These are phyloP conservation scores for Cepaea nemoralis DNA, from an alignment of 1,140 invertebrate species.

Conservation along the genomic window DNA sequence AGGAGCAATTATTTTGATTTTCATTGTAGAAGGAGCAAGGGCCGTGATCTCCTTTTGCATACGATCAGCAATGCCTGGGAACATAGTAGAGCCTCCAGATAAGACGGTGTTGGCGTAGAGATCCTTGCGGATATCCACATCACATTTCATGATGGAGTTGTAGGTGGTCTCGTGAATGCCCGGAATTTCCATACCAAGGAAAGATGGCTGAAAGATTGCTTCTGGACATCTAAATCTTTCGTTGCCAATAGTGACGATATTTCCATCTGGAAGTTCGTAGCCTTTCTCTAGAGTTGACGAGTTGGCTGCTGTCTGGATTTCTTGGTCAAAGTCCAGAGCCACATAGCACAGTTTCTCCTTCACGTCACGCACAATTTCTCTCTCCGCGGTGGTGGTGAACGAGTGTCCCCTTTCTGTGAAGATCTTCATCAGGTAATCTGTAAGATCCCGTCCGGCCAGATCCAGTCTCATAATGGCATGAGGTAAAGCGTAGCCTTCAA, in stretches of 20 bases:
- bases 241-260: conserved; percentile 63
- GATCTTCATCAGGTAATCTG: conserved; percentile 78
- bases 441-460: conserved; percentile 24
- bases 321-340: conserved; percentile 60
- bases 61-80: conserved; percentile 87
- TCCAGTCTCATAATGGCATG: conserved; percentile 28
- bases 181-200: conserved; percentile 61
- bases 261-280: conserved; percentile 73
- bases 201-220: conserved; percentile 80
- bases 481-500: conserved; percentile 21
- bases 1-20: conserved; percentile 68
- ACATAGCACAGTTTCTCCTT: conserved; percentile 29
- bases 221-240: conserved; percentile 65
- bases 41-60: conserved; percentile 79
- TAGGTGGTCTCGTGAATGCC: conserved; percentile 75
- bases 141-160: conserved; percentile 82
- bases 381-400: conserved; percentile 65
- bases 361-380: conserved; percentile 81
- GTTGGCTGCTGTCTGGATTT: conserved; percentile 49
- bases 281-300: conserved; percentile 68
- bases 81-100: conserved; percentile 81
- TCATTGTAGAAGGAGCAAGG: conserved; percentile 48
- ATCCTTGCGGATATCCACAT: conserved; percentile 87
- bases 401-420: conserved; percentile 80
- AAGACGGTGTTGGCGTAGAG: conserved; percentile 84